Evolutionary conservation across 2,888 invertebrate genomes (phyloP), one percentile per base, ranked within the genome.

Genomic region (Drosophila borealis): DNA sequence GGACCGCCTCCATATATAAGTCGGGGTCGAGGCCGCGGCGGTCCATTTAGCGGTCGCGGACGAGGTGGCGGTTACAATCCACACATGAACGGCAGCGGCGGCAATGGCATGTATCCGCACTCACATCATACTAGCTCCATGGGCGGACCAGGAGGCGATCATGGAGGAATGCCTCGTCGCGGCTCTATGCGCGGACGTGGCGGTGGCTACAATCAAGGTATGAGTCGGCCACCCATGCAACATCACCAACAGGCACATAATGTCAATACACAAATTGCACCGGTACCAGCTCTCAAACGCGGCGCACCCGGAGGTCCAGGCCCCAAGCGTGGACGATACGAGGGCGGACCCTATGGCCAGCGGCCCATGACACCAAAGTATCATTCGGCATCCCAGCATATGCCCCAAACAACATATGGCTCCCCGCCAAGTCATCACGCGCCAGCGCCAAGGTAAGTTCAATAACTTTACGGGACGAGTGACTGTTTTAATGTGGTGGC

Each of bases 241-340:
- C 77, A 82, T 86, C 82, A 81, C 48, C 81, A 89, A 72, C 88
- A 87, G 75, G 81, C 82, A 73, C 92, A 92, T 83, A 89, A 90
- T 72, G 90, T 90, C 63, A 92, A 92, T 82, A 90, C 92, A 65
- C 92, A 92, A 89, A 90, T 92, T 59, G 90, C 92, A 61, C 92
- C 90, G 65, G 92, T 92, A 78, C 92, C 90, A 71, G 89, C 92
- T 68, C 79, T 92, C 34, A 92, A 92, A 81, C 91, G 92, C 33
- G 92, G 92, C 54, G 91, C 92, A 19, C 91, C 91, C 33, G 90
- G 90, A 59, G 92, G 92, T 36, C 92, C 92, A 6, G 92, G 92
- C 19, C 92, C 92, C 10, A 92, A 92, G 68, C 91, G 92, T 45
- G 92, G 92, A 49, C 91, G 92, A 41, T 92, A 92, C 65, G 92